phyloP scores from a whole-genome alignment of 2,797 vertebrate species.

The Corythornis leucogaster region DNA sequence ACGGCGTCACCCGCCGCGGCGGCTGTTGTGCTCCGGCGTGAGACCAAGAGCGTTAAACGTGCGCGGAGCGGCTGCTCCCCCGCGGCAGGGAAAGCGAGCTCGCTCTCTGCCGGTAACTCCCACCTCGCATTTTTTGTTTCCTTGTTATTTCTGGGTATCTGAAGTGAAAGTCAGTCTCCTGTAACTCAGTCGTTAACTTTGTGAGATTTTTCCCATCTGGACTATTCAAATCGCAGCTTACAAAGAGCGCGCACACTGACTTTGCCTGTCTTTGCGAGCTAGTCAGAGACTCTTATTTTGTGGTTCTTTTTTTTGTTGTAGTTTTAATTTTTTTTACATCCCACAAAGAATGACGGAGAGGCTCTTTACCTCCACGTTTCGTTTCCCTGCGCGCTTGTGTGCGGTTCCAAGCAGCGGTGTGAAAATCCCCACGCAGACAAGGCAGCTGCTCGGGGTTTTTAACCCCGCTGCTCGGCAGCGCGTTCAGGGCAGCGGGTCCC shows the following conservation, averaged over 20 bases:
- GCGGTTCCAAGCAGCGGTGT: neutral
- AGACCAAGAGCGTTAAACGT: no score
- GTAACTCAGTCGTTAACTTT: neutral
- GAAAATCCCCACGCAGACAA: neutral
- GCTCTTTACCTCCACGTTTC: rapidly evolving
- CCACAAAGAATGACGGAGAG: neutral
- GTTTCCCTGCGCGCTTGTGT: no score
- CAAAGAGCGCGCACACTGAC: neutral
- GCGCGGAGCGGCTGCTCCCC: no score
- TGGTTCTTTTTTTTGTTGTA: neutral
- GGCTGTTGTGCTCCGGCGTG: neutral
- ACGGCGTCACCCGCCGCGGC: neutral
- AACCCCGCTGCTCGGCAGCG: no score
- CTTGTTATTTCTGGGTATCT: neutral
- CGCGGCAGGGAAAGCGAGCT: no score
- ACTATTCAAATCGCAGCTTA: neutral
- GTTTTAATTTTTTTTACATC: no score
- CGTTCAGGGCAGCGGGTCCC: neutral
- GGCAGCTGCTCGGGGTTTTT: no score
- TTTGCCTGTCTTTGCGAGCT: neutral
- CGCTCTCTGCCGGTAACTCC: no score
- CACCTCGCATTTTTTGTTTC: neutral
- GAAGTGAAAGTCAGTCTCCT: neutral
- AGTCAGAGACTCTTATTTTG: neutral
- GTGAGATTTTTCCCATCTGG: neutral